Conservation (phyloP, 2,797 vertebrate genomes). For the Halcyon chelicuti region DNA sequence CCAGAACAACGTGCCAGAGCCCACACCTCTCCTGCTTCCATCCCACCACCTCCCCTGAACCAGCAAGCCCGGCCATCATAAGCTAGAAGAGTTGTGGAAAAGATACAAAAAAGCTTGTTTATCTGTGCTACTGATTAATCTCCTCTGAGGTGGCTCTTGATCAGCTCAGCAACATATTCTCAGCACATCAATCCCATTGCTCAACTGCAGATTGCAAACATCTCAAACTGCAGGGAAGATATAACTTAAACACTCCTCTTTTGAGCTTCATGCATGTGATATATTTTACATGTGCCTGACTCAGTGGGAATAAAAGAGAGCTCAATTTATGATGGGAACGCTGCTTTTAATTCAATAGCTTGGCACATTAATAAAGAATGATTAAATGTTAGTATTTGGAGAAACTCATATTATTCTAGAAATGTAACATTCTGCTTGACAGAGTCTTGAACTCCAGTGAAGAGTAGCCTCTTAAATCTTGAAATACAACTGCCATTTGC, state of each 20-base stretch:
- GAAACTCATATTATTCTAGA: neutral
- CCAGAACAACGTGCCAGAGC: too few relatives aligned
- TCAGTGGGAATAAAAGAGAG: neutral
- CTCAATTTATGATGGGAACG: conserved; percentile 13
- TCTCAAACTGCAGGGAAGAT: neutral
- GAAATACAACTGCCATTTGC: neutral
- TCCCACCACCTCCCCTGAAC: too few relatives aligned
- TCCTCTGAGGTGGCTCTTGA: neutral
- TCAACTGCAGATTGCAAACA: neutral
- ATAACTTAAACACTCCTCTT: neutral
- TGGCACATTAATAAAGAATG: conserved; percentile 12
- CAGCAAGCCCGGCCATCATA: too few relatives aligned
- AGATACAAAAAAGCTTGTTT: neutral
- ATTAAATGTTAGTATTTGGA: conserved; percentile 29
- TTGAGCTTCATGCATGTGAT: neutral
- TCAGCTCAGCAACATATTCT: neutral
- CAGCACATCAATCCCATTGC: neutral
- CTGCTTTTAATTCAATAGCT: neutral
- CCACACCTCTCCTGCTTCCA: too few relatives aligned
- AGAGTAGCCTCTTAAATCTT: conserved; percentile 31
- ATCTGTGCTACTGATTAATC: neutral
- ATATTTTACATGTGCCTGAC: neutral
- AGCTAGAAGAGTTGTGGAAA: too few relatives aligned
- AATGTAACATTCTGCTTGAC: conserved; percentile 11
- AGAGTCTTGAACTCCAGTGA: neutral